Evolutionary conservation across 2,797 vertebrate genomes (phyloP), one percentile per base, ranked within the genome.

Genomic region (Gymnoscopelus braueri): DNA sequence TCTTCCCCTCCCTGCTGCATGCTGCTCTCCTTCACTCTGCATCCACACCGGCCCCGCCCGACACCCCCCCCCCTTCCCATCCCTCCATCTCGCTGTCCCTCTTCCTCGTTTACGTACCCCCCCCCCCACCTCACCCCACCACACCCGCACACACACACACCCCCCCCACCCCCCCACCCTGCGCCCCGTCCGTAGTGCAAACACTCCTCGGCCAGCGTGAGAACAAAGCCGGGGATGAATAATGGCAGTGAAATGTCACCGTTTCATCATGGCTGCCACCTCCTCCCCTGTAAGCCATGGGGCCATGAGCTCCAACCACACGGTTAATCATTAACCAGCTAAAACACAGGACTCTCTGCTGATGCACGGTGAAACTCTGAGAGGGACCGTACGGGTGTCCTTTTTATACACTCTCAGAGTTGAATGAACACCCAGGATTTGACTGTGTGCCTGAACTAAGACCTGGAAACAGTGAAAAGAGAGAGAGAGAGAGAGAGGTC

Each of bases 221-320:
- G 89, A 92, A 94, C 93, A 94, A 94, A 93, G 91, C 19, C 90
- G 70, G 32, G 68, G 87, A 88, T 93, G 93, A 94, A 93, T 93
- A 94, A 94, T 93, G 90, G 88, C 86, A 90, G 91, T 82, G 88
- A 94, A 94, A 94, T 93, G 92, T 93, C 91, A 92, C 85, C 84
- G 74, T 92, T 93, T 91, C 91, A 91, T 86, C 89, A 64, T 82
- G 84, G 86, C 89, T 15, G 83, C 82, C 65, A 14, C 87, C 86
- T 78, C 83, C 83, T 77, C 75, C 84, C 80, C 23, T 63, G n/a
- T 51, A 10, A 44, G 39, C 39, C 39, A 10, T 10, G 39, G 82
- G 63, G 82, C 89, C 19, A 19, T 76, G 63, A 82, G 83, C 83
- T 19, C 84, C 75, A 39, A 68, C 63, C 50, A 49, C 4, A 76